phyloP scores from a whole-genome alignment of 2,888 invertebrate species.

The Xylocampa areola region DNA sequence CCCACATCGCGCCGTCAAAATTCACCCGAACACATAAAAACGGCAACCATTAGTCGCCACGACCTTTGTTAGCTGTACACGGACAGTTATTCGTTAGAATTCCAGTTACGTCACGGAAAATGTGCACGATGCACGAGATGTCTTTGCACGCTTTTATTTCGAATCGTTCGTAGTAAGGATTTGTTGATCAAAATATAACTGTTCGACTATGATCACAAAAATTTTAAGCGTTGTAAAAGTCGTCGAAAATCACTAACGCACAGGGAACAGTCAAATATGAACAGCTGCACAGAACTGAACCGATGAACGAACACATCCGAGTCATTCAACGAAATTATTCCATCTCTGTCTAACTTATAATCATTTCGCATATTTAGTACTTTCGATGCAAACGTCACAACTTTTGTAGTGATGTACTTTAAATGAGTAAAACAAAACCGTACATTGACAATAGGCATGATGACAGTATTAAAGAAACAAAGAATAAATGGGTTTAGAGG shows the following conservation, averaged over 20 bases:
- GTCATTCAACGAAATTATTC: constrained; percentile 39
- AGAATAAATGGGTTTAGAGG: too few species aligned
- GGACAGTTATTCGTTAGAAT: constrained; percentile 75
- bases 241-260: constrained; percentile 49
- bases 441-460: too few species aligned
- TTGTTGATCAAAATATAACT: constrained; percentile 15
- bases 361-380: constrained; percentile 9
- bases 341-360: constrained; percentile 38
- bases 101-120: constrained; percentile 85
- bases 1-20: constrained; percentile 82
- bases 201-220: constrained; percentile 45
- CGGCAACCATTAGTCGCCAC: constrained; percentile 75
- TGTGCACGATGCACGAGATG: constrained; percentile 52
- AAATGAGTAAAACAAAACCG: constrained; percentile 34
- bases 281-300: constrained; percentile 63
- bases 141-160: constrained; percentile 26
- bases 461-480: too few species aligned
- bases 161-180: constrained; percentile 22
- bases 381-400: constrained; percentile 43
- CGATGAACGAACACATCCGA: constrained; percentile 63
- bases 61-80: constrained; percentile 75
- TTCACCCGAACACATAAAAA: constrained; percentile 68
- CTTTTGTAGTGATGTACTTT: constrained; percentile 30
- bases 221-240: constrained; percentile 45
- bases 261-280: constrained; percentile 58